Evolutionary conservation across 2,888 invertebrate species (phyloP), one percentile per base, ranked within the genome.

Genomic region (Cheilosia variabilis): DNA sequence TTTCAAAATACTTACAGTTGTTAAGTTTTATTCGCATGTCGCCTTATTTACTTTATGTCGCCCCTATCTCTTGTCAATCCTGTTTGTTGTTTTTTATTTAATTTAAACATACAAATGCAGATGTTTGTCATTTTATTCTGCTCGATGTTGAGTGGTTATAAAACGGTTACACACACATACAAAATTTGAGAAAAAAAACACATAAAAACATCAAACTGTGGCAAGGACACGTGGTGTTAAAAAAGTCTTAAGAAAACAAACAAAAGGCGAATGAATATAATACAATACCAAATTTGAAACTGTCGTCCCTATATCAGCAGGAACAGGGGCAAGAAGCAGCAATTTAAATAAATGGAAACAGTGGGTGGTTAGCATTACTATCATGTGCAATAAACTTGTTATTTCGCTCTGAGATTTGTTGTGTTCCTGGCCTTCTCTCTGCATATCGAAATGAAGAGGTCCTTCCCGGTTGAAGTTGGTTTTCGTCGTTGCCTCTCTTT

Each of bases 371-470:
- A 73, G 60, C 72, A 55, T 86, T 77, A 81, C 76, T 68, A 77
- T 76, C 72, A 81, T 81, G 66, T 45, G 68, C 71, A 60, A 77
- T 81, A 81, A 86, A 86, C 50, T 72, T 86, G 86, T 81, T 86
- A 86, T 86, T 86, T 68, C 63, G 34, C 60, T 76, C 65, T 55
- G 60, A 72, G 81, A 76, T 84, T 86, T 86, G 75, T 76, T 77
- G 62, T 76, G 63, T 63, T 72, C 63, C 43, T 37, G 19, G 27
- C 50, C 27, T 41, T 34, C 34, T 71, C 31, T 65, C 15, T 63
- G 45, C 71, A 37, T 63, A 58, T 50, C 10, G 41, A 37, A 50
- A 19, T 55, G 22, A 53, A 73, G 53, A 22, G 53, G 43, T 41
- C 53, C 19, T 52, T 52, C 34, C n/a, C 3, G 57, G 17, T 50